Percentiles rank a stretch among this genome's conserved stretches.
Evolutionary conservation across 2,797 vertebrate species (phyloP).

Genomic region (Rhinichthys osculus): DNA sequence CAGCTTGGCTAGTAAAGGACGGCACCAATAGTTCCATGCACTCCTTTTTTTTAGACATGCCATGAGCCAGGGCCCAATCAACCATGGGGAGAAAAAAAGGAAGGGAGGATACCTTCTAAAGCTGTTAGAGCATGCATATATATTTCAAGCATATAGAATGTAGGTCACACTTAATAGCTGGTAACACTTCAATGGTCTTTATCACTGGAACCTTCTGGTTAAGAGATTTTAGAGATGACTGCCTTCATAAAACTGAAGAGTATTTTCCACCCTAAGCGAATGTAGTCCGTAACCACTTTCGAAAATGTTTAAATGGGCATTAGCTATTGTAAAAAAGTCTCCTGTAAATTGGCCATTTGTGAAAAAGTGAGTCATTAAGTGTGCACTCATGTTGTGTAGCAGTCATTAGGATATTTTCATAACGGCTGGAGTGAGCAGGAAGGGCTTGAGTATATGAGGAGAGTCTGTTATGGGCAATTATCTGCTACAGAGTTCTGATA

Average conservation of each 20-base stretch:
- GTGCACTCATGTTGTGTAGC: conserved; percentile 7
- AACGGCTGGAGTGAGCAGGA: conserved; percentile 16
- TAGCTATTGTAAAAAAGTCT: background rate
- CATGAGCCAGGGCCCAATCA: conserved; percentile 16
- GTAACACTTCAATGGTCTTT: conserved; percentile 16
- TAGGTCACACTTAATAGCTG: conserved; percentile 13
- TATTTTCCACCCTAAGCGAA: background rate
- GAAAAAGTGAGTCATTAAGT: conserved; percentile 6
- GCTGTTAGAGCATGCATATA: background rate
- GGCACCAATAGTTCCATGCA: conserved; percentile 12
- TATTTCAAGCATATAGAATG: conserved; percentile 32
- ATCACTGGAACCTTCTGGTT: background rate
- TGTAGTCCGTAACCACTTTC: background rate
- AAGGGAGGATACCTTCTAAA: conserved; percentile 19
- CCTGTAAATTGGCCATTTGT: background rate
- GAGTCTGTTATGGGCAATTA: conserved; percentile 25
- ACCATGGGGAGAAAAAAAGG: background rate
- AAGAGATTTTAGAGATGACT: background rate
- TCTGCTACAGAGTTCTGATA: conserved; percentile 48
- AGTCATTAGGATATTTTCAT: conserved; percentile 29
- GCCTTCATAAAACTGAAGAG: conserved; percentile 2
- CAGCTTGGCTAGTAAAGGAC: conserved; percentile 27
- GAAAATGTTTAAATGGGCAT: conserved; percentile 4
- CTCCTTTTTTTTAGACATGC: conserved; percentile 35
- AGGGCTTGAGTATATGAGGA: conserved; percentile 32